A percentile compares a stretch with the other conserved stretches of the same genome.
Conservation (phyloP, 2,113 vertebrate genomes). For the Cryptoleucopteryx plumbea region DNA sequence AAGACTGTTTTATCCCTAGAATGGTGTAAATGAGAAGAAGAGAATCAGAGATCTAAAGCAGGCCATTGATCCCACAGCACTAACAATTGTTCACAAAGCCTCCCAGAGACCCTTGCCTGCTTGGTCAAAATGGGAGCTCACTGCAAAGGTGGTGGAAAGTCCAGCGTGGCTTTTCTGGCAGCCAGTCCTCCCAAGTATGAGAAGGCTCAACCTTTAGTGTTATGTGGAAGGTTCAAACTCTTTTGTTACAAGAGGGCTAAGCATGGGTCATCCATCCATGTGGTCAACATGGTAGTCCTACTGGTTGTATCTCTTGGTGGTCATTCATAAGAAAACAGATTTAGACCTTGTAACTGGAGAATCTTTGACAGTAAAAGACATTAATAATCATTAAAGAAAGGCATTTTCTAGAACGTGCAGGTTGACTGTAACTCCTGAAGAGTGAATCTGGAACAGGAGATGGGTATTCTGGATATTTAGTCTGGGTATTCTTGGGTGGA, state of each 20-base stretch:
- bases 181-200: not conserved
- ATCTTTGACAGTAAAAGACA: not conserved
- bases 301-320: not conserved
- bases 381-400: not conserved
- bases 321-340: not conserved
- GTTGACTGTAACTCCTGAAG: not conserved
- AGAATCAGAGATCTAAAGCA: not conserved
- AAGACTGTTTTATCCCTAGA: not conserved
- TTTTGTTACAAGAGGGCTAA: not conserved
- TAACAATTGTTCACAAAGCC: not conserved
- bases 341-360: not conserved
- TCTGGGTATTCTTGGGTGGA: not conserved
- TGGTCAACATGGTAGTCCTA: not conserved
- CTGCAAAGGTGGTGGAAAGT: not conserved
- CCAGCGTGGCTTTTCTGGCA: rapidly evolving
- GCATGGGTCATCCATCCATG: not conserved
- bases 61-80: not conserved
- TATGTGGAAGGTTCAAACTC: not conserved
- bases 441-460: not conserved
- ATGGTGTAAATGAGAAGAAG: not conserved
- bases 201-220: not conserved
- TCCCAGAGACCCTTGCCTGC: not conserved
- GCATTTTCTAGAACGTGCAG: not conserved
- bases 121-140: not conserved
- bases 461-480: not conserved